Conservation (phyloP, 1,140 invertebrate species). For the Coenobita brevimanus region DNA sequence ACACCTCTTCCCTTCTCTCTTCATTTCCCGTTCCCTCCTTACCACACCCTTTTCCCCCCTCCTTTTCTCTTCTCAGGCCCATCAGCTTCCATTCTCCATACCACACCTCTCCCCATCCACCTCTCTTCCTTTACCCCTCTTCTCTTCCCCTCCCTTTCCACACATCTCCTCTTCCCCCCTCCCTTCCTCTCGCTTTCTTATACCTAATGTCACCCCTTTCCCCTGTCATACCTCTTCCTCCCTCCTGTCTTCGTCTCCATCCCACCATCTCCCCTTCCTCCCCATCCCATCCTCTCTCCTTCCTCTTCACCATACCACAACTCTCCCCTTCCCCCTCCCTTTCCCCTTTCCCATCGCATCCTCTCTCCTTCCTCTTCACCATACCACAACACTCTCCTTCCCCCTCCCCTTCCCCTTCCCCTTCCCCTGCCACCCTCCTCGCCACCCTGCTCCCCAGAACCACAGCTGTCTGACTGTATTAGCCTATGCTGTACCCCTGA, state of each 20-base stretch:
- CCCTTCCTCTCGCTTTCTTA: background rate
- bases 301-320: background rate
- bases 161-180: background rate
- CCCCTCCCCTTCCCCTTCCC: background rate
- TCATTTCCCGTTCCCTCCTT: no score
- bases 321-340: background rate
- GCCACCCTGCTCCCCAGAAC: background rate
- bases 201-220: background rate
- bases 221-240: background rate
- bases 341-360: no score
- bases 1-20: no score
- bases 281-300: background rate
- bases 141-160: constrained; percentile 2
- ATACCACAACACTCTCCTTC: no score
- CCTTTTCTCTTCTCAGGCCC: background rate
- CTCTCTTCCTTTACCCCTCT: background rate
- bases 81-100: background rate
- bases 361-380: no score
- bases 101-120: background rate
- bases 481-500: no score
- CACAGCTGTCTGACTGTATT: no score
- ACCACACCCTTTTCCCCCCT: no score
- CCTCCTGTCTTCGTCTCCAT: background rate
- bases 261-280: background rate
- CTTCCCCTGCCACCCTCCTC: background rate